Percentiles rank a stretch among this genome's conserved stretches.
Conservation (phyloP, 2,797 vertebrate species). For the Echeneis naucrates region DNA sequence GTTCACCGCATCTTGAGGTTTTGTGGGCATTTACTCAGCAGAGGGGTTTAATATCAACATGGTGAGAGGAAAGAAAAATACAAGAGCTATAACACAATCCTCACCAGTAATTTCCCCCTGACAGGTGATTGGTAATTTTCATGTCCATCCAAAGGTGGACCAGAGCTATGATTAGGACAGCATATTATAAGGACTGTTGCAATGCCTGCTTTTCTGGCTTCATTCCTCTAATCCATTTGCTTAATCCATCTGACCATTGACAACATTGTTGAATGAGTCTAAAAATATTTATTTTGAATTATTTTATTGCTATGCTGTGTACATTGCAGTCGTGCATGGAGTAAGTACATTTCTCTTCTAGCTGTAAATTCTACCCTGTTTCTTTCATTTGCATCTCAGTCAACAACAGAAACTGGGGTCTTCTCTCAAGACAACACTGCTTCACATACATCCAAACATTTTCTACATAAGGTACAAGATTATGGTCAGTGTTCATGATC, state of each 20-base stretch:
- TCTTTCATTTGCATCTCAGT: neutral
- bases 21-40: slow-evolving; percentile 67
- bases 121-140: slow-evolving; percentile 79
- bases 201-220: slow-evolving; percentile 64
- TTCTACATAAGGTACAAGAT: too few relatives aligned
- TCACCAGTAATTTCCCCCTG: slow-evolving; percentile 69
- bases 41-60: slow-evolving; percentile 72
- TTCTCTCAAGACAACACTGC: neutral
- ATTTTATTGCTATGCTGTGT: slow-evolving; percentile 1
- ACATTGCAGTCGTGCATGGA: neutral
- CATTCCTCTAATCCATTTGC: slow-evolving; percentile 56
- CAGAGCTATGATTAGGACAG: slow-evolving; percentile 66
- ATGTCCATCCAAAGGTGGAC: slow-evolving; percentile 69
- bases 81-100: slow-evolving; percentile 56
- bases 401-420: neutral
- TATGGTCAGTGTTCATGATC: too few relatives aligned
- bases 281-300: slow-evolving; percentile 18
- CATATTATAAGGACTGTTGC: slow-evolving; percentile 50
- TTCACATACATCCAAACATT: too few relatives aligned
- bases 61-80: slow-evolving; percentile 50
- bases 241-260: slow-evolving; percentile 42
- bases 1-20: slow-evolving; percentile 44
- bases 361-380: neutral
- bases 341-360: neutral
- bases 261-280: slow-evolving; percentile 12